A percentile compares a stretch with the other conserved stretches of the same genome.
phyloP scores from a whole-genome alignment of 2,888 invertebrate genomes.

The Thymelicus lineola region DNA sequence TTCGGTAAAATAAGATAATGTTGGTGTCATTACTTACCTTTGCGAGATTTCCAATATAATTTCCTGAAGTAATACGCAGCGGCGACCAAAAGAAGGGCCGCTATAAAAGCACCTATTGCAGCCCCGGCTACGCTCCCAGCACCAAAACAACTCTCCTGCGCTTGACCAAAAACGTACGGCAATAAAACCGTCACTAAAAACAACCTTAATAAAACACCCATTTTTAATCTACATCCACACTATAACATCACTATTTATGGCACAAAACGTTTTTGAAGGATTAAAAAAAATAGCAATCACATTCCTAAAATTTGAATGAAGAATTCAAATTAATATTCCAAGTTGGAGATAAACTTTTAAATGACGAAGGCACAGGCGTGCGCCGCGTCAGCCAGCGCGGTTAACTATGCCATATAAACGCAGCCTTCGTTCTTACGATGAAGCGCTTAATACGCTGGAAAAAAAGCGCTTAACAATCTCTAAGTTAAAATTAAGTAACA shows the following conservation, averaged over 20 bases:
- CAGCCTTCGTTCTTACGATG: conserved; percentile 44
- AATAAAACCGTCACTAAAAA: conserved; percentile 75
- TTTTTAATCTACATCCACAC: conserved; percentile 58
- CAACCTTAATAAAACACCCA: conserved; percentile 74
- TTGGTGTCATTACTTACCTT: conserved; percentile 69
- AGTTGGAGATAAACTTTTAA: conserved; percentile 50
- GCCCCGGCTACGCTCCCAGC: conserved; percentile 89
- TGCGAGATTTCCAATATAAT: conserved; percentile 86
- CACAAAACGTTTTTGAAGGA: conserved; percentile 62
- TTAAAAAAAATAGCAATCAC: conserved; percentile 57
- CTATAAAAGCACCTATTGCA: conserved; percentile 89
- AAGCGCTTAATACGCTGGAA: conserved; percentile 48
- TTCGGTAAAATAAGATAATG: conserved; percentile 26
- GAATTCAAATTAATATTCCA: conserved; percentile 55
- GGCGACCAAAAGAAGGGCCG: conserved; percentile 86
- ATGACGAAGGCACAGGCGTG: conserved; percentile 57
- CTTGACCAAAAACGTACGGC: conserved; percentile 78
- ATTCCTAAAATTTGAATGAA: conserved; percentile 68
- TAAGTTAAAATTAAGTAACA: conserved; percentile 24
- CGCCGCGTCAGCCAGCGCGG: conserved; percentile 73
- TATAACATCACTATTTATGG: conserved; percentile 77
- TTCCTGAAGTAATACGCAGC: conserved; percentile 85
- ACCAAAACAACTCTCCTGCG: conserved; percentile 85
- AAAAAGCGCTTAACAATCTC: conserved; percentile 47
- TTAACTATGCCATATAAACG: conserved; percentile 59